Base-by-base conservation (phyloP, 2,113 vertebrate species). In the Rissa tridactyla region DNA sequence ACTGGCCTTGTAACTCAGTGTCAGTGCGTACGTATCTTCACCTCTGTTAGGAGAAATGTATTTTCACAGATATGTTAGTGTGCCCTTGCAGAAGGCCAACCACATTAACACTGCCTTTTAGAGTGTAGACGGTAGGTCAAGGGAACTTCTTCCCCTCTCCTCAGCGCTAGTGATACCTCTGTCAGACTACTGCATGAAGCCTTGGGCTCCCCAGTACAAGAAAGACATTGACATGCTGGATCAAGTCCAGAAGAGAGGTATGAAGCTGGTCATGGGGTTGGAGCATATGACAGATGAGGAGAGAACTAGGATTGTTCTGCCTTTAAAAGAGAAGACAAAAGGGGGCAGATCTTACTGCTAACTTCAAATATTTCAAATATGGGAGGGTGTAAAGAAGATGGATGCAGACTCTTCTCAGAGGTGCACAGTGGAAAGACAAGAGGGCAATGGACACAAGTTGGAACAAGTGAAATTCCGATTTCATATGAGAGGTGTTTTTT, bases 221-320 rank as follows among this genome's bases (percentile, higher is more conserved):
- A 52, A 81, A 40, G 34, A 26, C n/a, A 36, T 19, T 0, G 2
- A 34, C 23, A 34, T 0, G 0, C 17, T 32, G 32, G 32, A 76
- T 4, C 0, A 1, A 65, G 26, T 40, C 13, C 27, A 44, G n/a
- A 54, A 65, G 73, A 51, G 34, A 85, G 12, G 61, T 62, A 6
- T 22, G 21, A 58, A 83, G 25, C 6, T 61, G 4, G 6, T 36
- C 10, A 9, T 25, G 30, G 6, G 4, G 5, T 51, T 71, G 52
- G 16, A 82, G 40, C 42, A 32, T 8, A 5, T 15, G 42, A 22
- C 13, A 20, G 8, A 22, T 1, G 3, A 69, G 21, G 57, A 66
- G 23, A 65, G 20, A 76, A 44, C n/a, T 36, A 5, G 30, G 15
- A 22, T 5, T 4, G 34, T 61, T 85, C 51, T 83, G 15, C 54